A percentile compares a stretch with the other conserved stretches of the same genome.
Conservation (phyloP, 2,797 vertebrate species). For the Rhincodon typus region DNA sequence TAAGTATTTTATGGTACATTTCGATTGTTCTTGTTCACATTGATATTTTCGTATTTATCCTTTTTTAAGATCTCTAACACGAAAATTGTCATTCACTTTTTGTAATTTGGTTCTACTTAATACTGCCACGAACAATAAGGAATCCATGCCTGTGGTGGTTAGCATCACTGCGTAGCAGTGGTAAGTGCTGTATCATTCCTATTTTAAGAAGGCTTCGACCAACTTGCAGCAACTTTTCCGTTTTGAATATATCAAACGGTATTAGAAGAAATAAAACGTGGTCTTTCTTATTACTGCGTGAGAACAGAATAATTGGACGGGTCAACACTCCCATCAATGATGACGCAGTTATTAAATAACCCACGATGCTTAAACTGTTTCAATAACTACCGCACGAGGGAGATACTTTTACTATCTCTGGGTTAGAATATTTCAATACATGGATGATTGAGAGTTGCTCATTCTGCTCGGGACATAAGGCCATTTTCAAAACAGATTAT, state of each 20-base stretch:
- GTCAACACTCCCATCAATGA: not conserved
- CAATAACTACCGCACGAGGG: constrained; percentile 1
- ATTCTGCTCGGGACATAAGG: not conserved
- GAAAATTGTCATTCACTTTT: not conserved
- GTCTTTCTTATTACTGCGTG: constrained; percentile 14
- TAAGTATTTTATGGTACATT: not conserved
- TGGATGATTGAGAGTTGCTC: not conserved
- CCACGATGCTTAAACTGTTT: not conserved
- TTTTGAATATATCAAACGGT: not conserved
- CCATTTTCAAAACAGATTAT: not conserved
- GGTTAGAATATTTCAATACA: not conserved
- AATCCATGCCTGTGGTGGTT: too few species aligned
- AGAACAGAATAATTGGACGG: not conserved
- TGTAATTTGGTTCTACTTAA: not conserved
- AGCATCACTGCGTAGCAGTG: too few species aligned
- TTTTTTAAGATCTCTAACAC: not conserved
- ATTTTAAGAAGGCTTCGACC: constrained; percentile 10
- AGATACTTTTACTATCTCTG: constrained; percentile 12
- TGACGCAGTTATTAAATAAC: constrained; percentile 25
- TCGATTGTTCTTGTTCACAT: too few species aligned
- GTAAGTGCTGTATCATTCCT: not conserved
- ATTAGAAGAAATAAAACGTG: not conserved
- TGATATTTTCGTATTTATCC: not conserved
- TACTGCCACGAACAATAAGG: not conserved
- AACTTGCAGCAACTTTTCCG: not conserved